Conservation (phyloP, 2,797 vertebrate genomes). For the Eulemur mongoz region DNA sequence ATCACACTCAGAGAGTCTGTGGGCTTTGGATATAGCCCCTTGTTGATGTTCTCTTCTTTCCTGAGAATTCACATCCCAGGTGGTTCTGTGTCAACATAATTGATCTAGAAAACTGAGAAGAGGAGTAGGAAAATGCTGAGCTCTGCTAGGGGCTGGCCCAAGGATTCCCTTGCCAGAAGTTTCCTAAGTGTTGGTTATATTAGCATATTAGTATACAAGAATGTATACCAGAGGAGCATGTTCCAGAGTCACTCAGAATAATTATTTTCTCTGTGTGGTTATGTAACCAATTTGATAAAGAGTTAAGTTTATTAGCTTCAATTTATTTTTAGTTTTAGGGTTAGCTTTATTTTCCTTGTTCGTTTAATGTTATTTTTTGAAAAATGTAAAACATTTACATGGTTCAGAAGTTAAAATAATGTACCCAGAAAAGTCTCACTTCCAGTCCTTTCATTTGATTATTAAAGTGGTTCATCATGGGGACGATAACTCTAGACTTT, state of each 20-base stretch:
- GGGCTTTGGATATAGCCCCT: not conserved
- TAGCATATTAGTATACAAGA: not conserved
- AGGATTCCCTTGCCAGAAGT: not conserved
- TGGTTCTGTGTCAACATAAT: not conserved
- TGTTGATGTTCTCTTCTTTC: not conserved
- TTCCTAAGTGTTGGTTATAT: not conserved
- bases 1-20: not conserved
- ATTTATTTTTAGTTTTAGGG: not conserved
- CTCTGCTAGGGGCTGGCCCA: not conserved
- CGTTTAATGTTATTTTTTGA: not conserved
- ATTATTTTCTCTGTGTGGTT: slow-evolving; percentile 3
- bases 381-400: not conserved
- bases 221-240: not conserved
- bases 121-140: not conserved
- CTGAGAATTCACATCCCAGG: not conserved
- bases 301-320: not conserved
- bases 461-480: not conserved
- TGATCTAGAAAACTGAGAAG: not conserved
- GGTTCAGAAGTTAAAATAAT: slow-evolving; percentile 27
- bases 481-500: not conserved
- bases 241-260: not conserved
- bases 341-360: slow-evolving; percentile 1
- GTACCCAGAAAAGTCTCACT: not conserved
- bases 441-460: not conserved
- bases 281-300: not conserved